Percentiles rank a stretch among this genome's conserved stretches.
phyloP scores from a whole-genome alignment of 2,888 invertebrate genomes.

The Eutolmus rufibarbis region DNA sequence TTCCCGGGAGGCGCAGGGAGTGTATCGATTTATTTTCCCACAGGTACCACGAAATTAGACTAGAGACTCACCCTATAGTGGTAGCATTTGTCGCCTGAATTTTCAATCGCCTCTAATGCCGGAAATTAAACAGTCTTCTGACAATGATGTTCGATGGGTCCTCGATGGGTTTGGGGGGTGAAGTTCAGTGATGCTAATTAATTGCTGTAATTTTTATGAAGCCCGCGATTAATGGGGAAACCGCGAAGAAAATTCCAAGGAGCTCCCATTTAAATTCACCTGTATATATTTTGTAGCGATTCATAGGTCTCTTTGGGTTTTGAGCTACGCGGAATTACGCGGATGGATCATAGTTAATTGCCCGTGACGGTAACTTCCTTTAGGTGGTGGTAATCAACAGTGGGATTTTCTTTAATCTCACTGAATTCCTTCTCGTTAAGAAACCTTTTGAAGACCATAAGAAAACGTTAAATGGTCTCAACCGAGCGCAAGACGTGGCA shows the following conservation, averaged over 20 bases:
- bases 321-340: background rate
- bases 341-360: background rate
- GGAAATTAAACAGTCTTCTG: background rate
- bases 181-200: background rate
- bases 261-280: background rate
- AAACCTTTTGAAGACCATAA: background rate
- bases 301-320: background rate
- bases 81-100: background rate
- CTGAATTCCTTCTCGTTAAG: background rate
- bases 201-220: background rate
- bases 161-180: background rate
- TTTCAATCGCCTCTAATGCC: background rate
- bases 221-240: background rate
- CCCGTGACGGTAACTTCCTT: background rate
- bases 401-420: background rate
- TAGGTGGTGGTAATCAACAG: background rate
- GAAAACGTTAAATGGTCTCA: background rate
- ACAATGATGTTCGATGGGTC: background rate
- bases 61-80: background rate
- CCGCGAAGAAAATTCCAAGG: background rate
- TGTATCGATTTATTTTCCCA: background rate
- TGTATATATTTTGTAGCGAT: background rate
- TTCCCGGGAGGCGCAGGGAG: background rate
- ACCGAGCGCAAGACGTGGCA: background rate
- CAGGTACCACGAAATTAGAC: background rate